These are phyloP conservation scores for Acromyrmex charruanus DNA, from an alignment of 1,140 invertebrate species.

Conservation along the genomic window DNA sequence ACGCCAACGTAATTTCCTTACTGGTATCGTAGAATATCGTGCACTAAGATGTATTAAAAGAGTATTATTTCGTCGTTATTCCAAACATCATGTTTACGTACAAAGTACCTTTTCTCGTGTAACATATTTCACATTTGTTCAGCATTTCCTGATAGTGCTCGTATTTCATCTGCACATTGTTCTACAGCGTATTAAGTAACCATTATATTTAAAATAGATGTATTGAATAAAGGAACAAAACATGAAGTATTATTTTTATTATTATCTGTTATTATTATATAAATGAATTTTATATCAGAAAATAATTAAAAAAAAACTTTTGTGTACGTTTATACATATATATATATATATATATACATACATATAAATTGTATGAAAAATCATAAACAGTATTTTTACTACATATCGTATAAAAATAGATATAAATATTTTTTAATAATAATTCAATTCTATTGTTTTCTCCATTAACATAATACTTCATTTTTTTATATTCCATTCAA, in stretches of 20 bases:
- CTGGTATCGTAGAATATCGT: conserved; percentile 14
- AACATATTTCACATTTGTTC: conserved; percentile 3
- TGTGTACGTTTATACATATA: not conserved
- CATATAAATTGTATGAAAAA: not conserved
- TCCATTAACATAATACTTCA: conserved; percentile 7
- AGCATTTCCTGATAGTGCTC: conserved; percentile 30
- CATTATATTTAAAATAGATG: conserved; percentile 9
- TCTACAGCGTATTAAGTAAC: conserved; percentile 4
- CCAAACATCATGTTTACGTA: conserved; percentile 15
- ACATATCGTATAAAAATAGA: not conserved
- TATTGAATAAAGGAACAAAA: not conserved
- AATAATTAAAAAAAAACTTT: not conserved
- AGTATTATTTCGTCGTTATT: conserved; percentile 37
- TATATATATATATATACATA: no score
- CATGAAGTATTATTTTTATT: not conserved
- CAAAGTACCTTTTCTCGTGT: conserved; percentile 33
- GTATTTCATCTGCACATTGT: conserved; percentile 50
- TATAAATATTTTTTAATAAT: not conserved
- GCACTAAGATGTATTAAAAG: conserved; percentile 27
- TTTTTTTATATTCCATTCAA: not conserved
- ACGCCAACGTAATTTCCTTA: conserved; percentile 5
- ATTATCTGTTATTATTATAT: not conserved
- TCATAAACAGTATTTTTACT: not conserved
- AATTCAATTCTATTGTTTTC: conserved; percentile 14
- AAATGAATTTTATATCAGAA: conserved; percentile 3